These are phyloP conservation scores for Parnassius mnemosyne DNA, from an alignment of 2,888 invertebrate genomes.

Conservation along the genomic window DNA sequence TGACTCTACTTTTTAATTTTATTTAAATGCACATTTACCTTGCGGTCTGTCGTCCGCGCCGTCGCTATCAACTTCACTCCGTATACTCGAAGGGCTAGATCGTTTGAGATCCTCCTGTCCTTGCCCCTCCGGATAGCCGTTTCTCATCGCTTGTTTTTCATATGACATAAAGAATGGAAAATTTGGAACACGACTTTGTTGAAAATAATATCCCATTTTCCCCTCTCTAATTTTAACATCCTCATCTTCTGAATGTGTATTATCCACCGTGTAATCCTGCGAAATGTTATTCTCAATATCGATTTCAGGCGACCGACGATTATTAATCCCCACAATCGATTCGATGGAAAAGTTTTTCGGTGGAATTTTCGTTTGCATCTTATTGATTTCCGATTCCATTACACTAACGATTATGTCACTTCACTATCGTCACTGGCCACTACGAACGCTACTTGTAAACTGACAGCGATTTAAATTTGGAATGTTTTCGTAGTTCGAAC, in stretches of 20 bases:
- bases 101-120: conserved; percentile 63
- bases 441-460: conserved; percentile 28
- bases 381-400: conserved; percentile 72
- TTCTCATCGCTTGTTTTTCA: conserved; percentile 60
- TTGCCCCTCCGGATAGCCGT: conserved; percentile 46
- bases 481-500: conserved; percentile 30
- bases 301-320: conserved; percentile 68
- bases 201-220: conserved; percentile 70
- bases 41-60: conserved; percentile 69
- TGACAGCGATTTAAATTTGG: conserved; percentile 32
- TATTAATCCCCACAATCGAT: conserved; percentile 77
- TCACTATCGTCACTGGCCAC: conserved; percentile 35
- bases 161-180: conserved; percentile 76
- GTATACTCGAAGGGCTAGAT: conserved; percentile 67
- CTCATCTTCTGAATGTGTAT: conserved; percentile 63
- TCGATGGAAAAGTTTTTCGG: conserved; percentile 84
- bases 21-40: conserved; percentile 47
- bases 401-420: conserved; percentile 28
- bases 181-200: conserved; percentile 68
- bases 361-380: conserved; percentile 70
- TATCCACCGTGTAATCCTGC: conserved; percentile 55
- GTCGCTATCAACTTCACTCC: conserved; percentile 73
- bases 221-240: conserved; percentile 63
- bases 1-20: no score
- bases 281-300: conserved; percentile 71